Evolutionary conservation across 2,797 vertebrate genomes (phyloP), one percentile per base, ranked within the genome.

Genomic region (Girardinus metallicus): DNA sequence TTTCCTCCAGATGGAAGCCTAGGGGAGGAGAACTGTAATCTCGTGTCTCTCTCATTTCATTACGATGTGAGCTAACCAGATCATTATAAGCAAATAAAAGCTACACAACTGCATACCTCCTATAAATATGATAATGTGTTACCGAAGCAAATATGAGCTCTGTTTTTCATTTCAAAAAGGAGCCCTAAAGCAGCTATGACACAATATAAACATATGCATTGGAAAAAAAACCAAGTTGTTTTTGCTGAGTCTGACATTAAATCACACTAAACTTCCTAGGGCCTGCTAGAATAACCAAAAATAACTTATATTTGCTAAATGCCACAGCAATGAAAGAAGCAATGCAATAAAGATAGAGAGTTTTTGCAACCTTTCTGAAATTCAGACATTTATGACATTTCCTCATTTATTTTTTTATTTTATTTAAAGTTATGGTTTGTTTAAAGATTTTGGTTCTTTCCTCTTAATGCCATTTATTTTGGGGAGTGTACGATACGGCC

Each of bases 21-120:
- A 49, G 34, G 74, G 41, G 77, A 84, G 49, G 73, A 85, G 49
- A 64, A 31, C 47, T 82, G 78, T 85, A 76, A 86, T 77, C 75
- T 86, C 72, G 55, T 60, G 66, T 83, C 80, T 81, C 85, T 76
- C 81, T 83, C 71, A 64, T 86, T 89, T 81, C 81, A 88, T 86
- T 82, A 80, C 18, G 0, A 81, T 39, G 60, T 76, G 76, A n/a
- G 70, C 74, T 79, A 66, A 78, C 79, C 74, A 86, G 89, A 92
- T 90, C 75, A 91, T 92, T 91, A 89, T 71, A 73, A 83, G 60
- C 78, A 79, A 84, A 93, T 88, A 88, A 80, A 60, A 89, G 84
- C 79, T 36, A 82, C 73, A 85, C 29, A 36, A 73, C 75, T 64
- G 47, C 34, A 76, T 62, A 78, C 15, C 55, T 79, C 77, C 71